Evolutionary conservation across 2,113 vertebrate genomes (phyloP), one percentile per base, ranked within the genome.

Genomic region (Festucalex cinctus): DNA sequence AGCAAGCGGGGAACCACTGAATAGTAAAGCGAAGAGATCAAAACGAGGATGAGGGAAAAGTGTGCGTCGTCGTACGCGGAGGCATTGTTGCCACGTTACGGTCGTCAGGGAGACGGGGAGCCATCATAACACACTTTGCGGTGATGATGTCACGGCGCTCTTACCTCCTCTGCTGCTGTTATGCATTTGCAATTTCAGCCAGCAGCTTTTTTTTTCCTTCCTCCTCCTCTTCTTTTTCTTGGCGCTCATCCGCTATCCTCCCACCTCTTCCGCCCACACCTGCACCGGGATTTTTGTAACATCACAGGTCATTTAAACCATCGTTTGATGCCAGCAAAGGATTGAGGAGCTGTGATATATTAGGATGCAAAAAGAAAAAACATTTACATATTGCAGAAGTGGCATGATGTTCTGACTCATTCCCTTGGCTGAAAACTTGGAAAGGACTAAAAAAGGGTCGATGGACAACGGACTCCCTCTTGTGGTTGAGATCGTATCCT

Each of bases 71-170:
- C 86, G 85, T 86, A 80, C 81, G 79, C 57, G 61, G 73, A 73
- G 63, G 66, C 79, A 87, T 78, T 75, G 90, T 90, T 91, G 89
- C 91, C 78, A 89, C 74, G 91, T 69, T 86, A 91, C 90, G 8
- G 89, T 92, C 80, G 88, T 86, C 87, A 88, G 67, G 88, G 91
- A 85, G 82, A 92, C 74, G 13, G 36, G 69, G 80, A 73, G 9
- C 54, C 26, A 80, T 71, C 60, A 43, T 44, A 43, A 41, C 77
- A 75, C 66, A 65, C 65, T 76, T 65, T 61, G 59, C 26, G 8
- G 19, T 16, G 17, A 19, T 39, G 64, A 53, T 5, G 48, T 49
- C 43, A 51, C 20, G 32, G 54, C 44, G 24, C 12, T 37, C 6
- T 65, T 51, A 49, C 39, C 39, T 43, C 39, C 60, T 62, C 60